Percentiles rank a stretch among this genome's conserved stretches.
Evolutionary conservation across 1,140 invertebrate genomes (phyloP).

Genomic region (Eulimnadia texana): DNA sequence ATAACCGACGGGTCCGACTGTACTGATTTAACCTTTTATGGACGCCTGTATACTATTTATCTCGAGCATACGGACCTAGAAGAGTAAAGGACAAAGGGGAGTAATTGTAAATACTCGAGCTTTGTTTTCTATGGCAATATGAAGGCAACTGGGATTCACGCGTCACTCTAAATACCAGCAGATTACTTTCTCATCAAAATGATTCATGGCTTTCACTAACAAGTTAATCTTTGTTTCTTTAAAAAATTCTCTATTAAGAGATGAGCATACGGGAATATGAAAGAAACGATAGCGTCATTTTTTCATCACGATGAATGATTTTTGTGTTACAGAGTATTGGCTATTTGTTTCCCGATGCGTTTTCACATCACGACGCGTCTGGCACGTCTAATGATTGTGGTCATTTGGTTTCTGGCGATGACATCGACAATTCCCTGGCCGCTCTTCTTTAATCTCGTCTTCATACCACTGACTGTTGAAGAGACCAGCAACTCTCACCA

Average conservation of each 20-base stretch:
- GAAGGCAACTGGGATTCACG: not conserved
- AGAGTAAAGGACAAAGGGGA: not conserved
- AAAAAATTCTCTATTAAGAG: not conserved
- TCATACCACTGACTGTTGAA: not conserved
- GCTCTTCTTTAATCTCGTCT: slow-evolving; percentile 68
- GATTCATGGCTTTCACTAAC: not conserved
- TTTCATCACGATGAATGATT: not conserved
- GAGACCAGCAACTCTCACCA: slow-evolving; percentile 34
- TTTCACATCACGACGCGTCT: slow-evolving; percentile 75
- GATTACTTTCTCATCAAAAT: not conserved
- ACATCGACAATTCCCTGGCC: slow-evolving; percentile 76
- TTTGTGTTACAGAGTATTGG: slow-evolving; percentile 61
- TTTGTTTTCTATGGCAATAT: not conserved
- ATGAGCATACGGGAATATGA: too few relatives aligned
- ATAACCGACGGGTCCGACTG: too few relatives aligned
- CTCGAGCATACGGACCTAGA: too few relatives aligned
- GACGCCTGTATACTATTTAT: too few relatives aligned
- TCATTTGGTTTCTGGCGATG: slow-evolving; percentile 79
- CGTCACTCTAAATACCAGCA: not conserved
- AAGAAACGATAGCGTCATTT: too few relatives aligned
- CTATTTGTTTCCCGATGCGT: slow-evolving; percentile 86
- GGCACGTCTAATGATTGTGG: slow-evolving; percentile 68
- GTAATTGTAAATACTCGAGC: not conserved
- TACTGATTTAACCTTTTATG: too few relatives aligned
- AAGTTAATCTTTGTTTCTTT: not conserved